phyloP scores from a whole-genome alignment of 2,888 invertebrate genomes.

The Sarcophaga caerulescens region DNA sequence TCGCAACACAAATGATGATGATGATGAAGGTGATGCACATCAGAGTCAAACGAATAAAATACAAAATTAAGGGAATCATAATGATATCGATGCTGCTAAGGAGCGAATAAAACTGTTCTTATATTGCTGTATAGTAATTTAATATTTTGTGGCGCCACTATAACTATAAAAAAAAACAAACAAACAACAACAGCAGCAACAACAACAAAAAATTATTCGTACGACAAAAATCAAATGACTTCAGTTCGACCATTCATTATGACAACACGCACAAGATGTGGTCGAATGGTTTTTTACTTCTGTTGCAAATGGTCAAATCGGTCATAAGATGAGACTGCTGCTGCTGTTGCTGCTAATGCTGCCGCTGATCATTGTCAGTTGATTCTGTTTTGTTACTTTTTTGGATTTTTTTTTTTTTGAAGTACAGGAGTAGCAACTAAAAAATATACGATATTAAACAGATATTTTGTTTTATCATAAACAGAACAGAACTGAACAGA shows the following conservation, averaged over 20 bases:
- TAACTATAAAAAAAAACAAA: constrained; percentile 75
- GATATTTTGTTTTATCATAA: too few relatives aligned
- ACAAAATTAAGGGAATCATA: constrained; percentile 4
- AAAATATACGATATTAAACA: constrained; percentile 24
- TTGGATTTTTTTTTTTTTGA: not conserved
- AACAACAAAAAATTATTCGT: constrained; percentile 57
- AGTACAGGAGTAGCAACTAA: constrained; percentile 58
- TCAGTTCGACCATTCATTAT: constrained; percentile 80
- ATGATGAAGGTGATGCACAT: constrained; percentile 41
- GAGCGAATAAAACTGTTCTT: constrained; percentile 12
- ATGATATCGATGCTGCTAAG: constrained; percentile 38
- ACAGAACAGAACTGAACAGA: too few relatives aligned
- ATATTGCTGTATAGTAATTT: constrained; percentile 74
- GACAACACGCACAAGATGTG: constrained; percentile 77
- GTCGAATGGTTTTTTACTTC: constrained; percentile 54
- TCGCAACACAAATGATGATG: not conserved
- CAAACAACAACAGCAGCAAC: constrained; percentile 55
- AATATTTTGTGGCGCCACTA: constrained; percentile 80
- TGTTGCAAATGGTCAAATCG: constrained; percentile 61
- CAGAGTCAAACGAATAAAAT: not conserved
- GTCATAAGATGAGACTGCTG: constrained; percentile 35
- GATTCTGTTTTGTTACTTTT: not conserved
- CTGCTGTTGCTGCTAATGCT: constrained; percentile 36
- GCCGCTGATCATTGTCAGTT: constrained; percentile 34
- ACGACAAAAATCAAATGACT: constrained; percentile 79